Conservation (phyloP, 2,113 vertebrate genomes). For the Elephas maximus region DNA sequence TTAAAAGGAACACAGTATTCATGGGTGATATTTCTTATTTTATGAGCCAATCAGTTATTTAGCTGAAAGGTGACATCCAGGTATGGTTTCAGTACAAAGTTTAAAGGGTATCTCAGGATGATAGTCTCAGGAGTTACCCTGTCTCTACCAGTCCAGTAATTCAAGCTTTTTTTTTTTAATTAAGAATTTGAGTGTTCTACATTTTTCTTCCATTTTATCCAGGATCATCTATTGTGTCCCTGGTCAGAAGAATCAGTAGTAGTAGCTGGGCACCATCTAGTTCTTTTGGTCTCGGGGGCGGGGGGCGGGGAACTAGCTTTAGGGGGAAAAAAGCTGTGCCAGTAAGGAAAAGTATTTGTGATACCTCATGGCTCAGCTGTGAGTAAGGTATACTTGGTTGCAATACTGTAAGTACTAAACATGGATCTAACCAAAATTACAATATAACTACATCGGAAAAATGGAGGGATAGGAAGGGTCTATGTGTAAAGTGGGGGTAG, state of each 20-base stretch:
- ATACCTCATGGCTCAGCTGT: neutral
- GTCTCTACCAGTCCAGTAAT: neutral
- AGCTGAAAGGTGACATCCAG: neutral
- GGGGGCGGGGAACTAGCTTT: neutral
- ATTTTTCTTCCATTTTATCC: too few species aligned
- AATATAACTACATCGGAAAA: neutral
- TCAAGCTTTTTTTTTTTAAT: too few species aligned
- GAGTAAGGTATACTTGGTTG: neutral
- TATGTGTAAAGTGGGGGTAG: neutral
- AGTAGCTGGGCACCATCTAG: too few species aligned
- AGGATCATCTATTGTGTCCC: too few species aligned
- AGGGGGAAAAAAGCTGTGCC: neutral
- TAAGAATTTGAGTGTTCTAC: too few species aligned
- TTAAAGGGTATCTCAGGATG: neutral
- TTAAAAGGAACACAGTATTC: neutral
- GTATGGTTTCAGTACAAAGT: neutral
- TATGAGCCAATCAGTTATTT: neutral
- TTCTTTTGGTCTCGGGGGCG: too few species aligned
- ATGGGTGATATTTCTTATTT: neutral
- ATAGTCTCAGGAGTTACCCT: neutral
- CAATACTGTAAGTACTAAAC: neutral
- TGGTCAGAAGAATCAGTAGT: too few species aligned
- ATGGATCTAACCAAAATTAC: neutral
- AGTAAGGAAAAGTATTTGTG: constrained; percentile 18
- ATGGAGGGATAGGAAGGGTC: neutral